Evolutionary conservation across 2,888 invertebrate genomes (phyloP), one percentile per base, ranked within the genome.

Genomic region (Dascillus cervinus): DNA sequence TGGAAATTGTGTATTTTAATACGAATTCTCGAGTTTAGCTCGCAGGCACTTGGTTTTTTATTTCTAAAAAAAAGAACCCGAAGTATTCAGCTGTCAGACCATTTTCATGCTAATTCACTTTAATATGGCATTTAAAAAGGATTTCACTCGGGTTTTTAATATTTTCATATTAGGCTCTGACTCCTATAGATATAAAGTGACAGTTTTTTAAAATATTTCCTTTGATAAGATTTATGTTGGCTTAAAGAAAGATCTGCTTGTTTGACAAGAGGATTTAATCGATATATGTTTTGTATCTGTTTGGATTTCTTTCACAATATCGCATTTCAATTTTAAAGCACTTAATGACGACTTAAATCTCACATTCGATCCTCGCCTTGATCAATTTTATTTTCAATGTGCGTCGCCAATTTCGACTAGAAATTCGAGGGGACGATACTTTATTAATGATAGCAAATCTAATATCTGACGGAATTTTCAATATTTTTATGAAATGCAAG

Each of bases 101-200:
- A 61, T 64, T 62, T 62, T 62, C 58, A 64, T 62, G 62, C 53
- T 62, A 64, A 64, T 62, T 58, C 56, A 52, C 47, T 56, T 59
- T 60, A 58, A 59, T 60, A 60, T 58, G 58, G 59, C 59, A 52
- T 55, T 60, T 59, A 58, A 58, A 60, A 58, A 57, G 58, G 58
- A 47, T 60, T 56, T 57, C 52, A 48, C 50, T 48, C 37, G 52
- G 56, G 56, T 59, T 61, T 62, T 61, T 61, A 62, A 63, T 62
- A 63, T 61, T 61, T 60, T 57, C 56, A 53, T 60, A 60, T 60
- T 60, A 57, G 52, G 50, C 22, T 13, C 26, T 10, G n/a, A n/a
- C 24, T 22, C 32, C 22, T 22, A 20, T 31, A 31, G 27, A 36
- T 36, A 31, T 28, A 22, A 21, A 27, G 12, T 32, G 36, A 36